These are phyloP conservation scores for Mellilla xanthometata DNA, from an alignment of 2,888 invertebrate species.

Conservation along the genomic window DNA sequence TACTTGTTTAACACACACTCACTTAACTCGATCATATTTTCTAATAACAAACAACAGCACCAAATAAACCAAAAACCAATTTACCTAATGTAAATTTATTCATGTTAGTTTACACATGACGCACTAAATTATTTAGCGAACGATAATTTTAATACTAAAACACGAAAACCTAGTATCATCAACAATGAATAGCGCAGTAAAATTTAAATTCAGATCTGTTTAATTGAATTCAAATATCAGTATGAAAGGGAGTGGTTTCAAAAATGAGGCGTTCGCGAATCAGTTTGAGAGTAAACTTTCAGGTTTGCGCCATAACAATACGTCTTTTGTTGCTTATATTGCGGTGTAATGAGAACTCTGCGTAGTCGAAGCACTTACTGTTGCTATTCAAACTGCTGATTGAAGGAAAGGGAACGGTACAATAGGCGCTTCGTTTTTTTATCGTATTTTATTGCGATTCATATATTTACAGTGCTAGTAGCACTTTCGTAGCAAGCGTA, in stretches of 20 bases:
- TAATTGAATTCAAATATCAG: slow-evolving; percentile 11
- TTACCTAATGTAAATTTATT: not conserved
- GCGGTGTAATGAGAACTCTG: slow-evolving; percentile 14
- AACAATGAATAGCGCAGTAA: not conserved
- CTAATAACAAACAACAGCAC: too few relatives aligned
- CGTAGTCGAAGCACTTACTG: slow-evolving; percentile 12
- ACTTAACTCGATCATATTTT: too few relatives aligned
- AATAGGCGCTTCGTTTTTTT: too few relatives aligned
- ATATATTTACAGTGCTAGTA: too few relatives aligned
- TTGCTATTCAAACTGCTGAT: slow-evolving; percentile 9
- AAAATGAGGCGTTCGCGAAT: slow-evolving; percentile 11
- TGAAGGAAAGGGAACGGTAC: not conserved
- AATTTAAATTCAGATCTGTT: slow-evolving; percentile 2
- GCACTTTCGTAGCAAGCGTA: too few relatives aligned
- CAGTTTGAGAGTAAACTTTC: slow-evolving; percentile 14
- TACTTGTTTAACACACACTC: too few relatives aligned
- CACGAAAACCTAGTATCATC: not conserved
- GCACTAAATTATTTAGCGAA: not conserved
- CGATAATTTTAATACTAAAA: not conserved
- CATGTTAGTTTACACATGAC: not conserved
- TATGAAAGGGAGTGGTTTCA: slow-evolving; percentile 1
- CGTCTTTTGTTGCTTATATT: slow-evolving; percentile 14
- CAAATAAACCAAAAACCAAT: too few relatives aligned
- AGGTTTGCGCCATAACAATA: slow-evolving; percentile 13
- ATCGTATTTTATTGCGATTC: too few relatives aligned